phyloP scores from a whole-genome alignment of 2,888 invertebrate species.

The Scelioninae gen. 1 region DNA sequence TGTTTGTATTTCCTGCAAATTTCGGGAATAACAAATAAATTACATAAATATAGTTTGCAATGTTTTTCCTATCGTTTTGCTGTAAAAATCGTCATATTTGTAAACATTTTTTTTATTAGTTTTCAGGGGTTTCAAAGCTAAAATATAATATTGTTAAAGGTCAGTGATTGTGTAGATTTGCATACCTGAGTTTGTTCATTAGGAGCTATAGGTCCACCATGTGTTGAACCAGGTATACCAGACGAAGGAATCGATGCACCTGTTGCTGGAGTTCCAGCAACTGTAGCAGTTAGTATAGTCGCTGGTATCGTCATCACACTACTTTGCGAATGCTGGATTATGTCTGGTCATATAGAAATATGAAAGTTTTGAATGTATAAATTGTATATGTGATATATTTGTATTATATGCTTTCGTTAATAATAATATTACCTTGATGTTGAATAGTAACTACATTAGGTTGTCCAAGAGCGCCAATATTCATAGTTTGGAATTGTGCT shows the following conservation, averaged over 20 bases:
- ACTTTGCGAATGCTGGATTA: conserved; percentile 83
- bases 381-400: neutral
- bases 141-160: too few species aligned
- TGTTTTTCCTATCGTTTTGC: too few species aligned
- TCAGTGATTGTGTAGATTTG: too few species aligned
- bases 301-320: conserved; percentile 81
- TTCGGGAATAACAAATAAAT: too few species aligned
- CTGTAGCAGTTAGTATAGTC: conserved; percentile 82
- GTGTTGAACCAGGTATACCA: conserved; percentile 83
- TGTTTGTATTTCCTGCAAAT: too few species aligned
- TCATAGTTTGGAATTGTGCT: conserved; percentile 84
- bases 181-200: conserved; percentile 82
- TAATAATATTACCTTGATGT: conserved; percentile 80
- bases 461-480: conserved; percentile 82
- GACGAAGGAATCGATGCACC: conserved; percentile 82
- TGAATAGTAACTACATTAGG: conserved; percentile 84
- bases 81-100: too few species aligned
- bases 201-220: conserved; percentile 82
- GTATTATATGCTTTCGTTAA: neutral
- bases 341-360: conserved; percentile 74
- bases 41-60: too few species aligned
- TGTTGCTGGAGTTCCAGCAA: conserved; percentile 80
- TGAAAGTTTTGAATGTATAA: neutral
- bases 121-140: too few species aligned
- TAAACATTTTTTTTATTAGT: too few species aligned